Evolutionary conservation across 2,113 vertebrate species (phyloP).

Genomic region (Ahaetulla prasina): DNA sequence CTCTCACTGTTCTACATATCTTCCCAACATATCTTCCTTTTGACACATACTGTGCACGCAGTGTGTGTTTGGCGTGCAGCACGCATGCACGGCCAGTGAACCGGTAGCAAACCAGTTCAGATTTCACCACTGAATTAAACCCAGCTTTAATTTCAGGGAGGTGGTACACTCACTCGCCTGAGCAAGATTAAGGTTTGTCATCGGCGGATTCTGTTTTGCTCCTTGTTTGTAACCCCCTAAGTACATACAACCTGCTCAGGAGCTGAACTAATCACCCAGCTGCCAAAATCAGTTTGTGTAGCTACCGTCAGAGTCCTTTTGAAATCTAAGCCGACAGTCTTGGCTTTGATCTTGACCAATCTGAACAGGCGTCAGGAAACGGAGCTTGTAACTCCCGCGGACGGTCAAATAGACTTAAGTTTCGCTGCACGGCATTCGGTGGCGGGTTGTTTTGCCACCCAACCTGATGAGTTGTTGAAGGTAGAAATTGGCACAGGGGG

Average conservation of each 20-base stretch:
- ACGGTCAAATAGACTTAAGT: background rate
- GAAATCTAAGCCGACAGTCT: background rate
- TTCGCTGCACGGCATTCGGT: fast-evolving
- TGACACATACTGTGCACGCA: too few relatives aligned
- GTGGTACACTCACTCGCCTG: fast-evolving
- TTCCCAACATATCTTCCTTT: too few relatives aligned
- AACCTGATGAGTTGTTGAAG: background rate
- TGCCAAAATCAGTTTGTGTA: background rate
- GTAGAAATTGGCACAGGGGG: background rate
- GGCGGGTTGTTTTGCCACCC: too few relatives aligned
- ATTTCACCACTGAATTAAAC: background rate
- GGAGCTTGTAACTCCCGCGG: background rate
- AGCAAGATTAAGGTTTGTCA: background rate
- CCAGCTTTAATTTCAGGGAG: background rate
- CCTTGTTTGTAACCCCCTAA: background rate
- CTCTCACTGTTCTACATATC: too few relatives aligned
- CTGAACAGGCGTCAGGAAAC: background rate
- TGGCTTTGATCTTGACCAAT: background rate
- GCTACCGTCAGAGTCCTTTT: background rate
- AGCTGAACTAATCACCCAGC: background rate
- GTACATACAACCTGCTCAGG: background rate
- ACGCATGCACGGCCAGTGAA: too few relatives aligned
- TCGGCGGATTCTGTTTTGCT: fast-evolving
- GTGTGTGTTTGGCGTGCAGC: too few relatives aligned
- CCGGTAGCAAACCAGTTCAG: too few relatives aligned